Percentiles rank a stretch among this genome's conserved stretches.
Evolutionary conservation across 2,797 vertebrate species (phyloP).

Genomic region (Catamblyrhynchus diadema): DNA sequence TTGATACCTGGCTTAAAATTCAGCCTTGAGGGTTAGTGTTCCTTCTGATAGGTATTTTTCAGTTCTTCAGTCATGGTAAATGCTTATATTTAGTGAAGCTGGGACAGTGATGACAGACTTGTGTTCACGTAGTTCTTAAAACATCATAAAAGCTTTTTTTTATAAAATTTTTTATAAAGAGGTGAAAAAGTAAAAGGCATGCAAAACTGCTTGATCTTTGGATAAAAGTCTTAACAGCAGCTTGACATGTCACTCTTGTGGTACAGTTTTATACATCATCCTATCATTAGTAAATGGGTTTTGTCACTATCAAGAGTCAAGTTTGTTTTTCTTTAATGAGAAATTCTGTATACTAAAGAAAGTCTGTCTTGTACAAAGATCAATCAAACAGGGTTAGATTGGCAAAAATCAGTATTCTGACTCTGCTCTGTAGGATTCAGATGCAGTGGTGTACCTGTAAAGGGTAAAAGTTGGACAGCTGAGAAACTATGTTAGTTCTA

Average conservation of each 20-base stretch:
- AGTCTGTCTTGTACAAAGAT: neutral
- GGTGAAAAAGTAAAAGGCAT: neutral
- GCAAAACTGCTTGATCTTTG: slow-evolving; percentile 5
- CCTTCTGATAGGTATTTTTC: neutral
- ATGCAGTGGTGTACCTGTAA: neutral
- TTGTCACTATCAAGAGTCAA: neutral
- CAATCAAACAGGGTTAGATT: neutral
- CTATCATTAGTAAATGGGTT: neutral
- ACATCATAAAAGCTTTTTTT: neutral
- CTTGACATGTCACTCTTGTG: neutral
- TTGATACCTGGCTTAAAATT: neutral
- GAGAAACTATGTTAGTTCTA: neutral
- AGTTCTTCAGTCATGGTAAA: neutral
- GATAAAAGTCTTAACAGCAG: neutral
- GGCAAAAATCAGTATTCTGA: neutral
- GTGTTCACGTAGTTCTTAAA: neutral
- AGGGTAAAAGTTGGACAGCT: neutral
- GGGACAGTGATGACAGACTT: neutral
- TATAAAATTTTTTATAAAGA: neutral
- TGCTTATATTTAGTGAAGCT: neutral
- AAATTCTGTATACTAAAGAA: neutral
- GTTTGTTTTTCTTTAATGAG: neutral
- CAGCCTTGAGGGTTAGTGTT: neutral
- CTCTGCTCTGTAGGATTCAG: neutral
- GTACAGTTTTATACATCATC: neutral